phyloP scores from a whole-genome alignment of 37 sponge, comb jelly and placozoan genomes.

The Ianthella basta region DNA sequence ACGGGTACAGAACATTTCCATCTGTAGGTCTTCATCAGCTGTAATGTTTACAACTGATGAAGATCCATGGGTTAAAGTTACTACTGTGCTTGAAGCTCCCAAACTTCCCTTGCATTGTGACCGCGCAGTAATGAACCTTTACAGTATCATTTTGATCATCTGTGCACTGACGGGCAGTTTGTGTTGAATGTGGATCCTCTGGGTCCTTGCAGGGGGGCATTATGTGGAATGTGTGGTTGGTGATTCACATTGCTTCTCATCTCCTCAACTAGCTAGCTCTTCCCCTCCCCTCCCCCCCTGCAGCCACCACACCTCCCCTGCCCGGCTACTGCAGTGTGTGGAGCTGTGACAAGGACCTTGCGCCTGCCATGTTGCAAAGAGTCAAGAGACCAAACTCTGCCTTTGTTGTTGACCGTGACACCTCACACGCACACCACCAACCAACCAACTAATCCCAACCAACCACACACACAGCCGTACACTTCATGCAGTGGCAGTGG shows the following conservation, averaged over 20 bases:
- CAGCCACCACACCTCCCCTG: conserved; percentile 66
- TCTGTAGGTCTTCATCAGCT: no score
- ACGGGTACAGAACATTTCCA: no score
- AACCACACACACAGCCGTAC: neutral
- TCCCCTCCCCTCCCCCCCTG: conserved; percentile 40
- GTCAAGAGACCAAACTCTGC: conserved; percentile 22
- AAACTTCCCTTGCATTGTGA: no score
- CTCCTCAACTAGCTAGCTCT: neutral
- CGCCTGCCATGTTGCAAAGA: conserved; percentile 10
- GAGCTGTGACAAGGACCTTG: conserved; percentile 75
- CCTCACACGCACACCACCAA: neutral
- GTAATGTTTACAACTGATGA: no score
- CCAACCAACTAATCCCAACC: neutral
- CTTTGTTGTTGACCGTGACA: neutral
- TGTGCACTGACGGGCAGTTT: neutral
- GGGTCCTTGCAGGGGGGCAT: neutral
- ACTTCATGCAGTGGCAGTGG: neutral
- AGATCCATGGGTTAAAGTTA: no score
- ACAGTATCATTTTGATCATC: no score
- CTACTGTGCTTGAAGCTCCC: no score
- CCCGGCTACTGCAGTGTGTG: conserved; percentile 92
- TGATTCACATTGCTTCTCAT: neutral
- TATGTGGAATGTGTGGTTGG: neutral
- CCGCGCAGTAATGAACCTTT: no score
- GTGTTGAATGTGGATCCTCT: neutral